Base-by-base conservation (phyloP, 2,797 vertebrate genomes). In the Ctenosaura bakeri region DNA sequence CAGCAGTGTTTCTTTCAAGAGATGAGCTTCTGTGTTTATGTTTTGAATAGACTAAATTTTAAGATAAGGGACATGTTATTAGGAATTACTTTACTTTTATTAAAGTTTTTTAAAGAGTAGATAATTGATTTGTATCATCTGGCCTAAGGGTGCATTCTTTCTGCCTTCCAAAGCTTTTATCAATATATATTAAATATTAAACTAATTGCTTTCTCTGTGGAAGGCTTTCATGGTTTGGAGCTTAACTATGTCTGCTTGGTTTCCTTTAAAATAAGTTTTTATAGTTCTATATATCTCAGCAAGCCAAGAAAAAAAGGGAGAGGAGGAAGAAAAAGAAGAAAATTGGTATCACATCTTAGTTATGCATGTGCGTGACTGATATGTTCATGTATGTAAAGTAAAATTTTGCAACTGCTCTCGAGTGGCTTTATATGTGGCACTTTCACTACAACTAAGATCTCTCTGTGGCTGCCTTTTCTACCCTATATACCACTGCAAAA, bases 31-130 rank as follows among this genome's bases (percentile, higher is more conserved):
- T 83, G 24, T 46, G 62, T 26, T 64, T 83, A 42, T 62, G 56
- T 38, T 83, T 62, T 38, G 20, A 20, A 62, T 1, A n/a, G 16
- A 54, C 32, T 32, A 6, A 9, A 24, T 46, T 83, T 20, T 73
- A 22, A 66, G 42, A 69, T 84, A 16, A 46, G 66, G 54, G 18
- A 32, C 18, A 52, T 13, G 4, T 20, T 54, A 85, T 85, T 52
- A 54, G 66, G 9, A 85, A 85, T 84, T 69, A 32, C 42, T 83
- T 83, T 46, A 82, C 54, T 42, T 83, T 29, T 84, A 50, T 50
- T 69, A 50, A 84, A 84, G 32, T 4, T 35, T 35, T 18, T 69
- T 84, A 69, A 54, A 59, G 38, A 64, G 8, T 29, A 32, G 32
- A 56, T 10, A 35, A 20, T 62, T 76, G 24, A 38, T 74, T 54